Conservation (phyloP, 2,888 invertebrate genomes). For the Leucozona laternaria region DNA sequence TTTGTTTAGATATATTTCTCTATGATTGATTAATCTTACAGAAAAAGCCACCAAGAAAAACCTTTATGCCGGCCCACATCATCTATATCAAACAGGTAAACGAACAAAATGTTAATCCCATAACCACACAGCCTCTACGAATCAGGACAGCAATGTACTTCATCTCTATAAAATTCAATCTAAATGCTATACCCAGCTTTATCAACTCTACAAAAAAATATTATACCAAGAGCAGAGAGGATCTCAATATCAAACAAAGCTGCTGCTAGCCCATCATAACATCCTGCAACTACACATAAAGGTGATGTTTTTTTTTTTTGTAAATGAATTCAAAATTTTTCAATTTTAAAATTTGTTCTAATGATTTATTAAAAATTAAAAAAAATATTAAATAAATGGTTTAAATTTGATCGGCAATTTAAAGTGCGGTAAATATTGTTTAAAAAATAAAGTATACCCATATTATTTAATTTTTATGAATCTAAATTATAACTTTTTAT, state of each 20-base stretch:
- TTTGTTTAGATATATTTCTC: conserved; percentile 49
- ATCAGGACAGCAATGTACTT: conserved; percentile 43
- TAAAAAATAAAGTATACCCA: not conserved
- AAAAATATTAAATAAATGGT: conserved; percentile 21
- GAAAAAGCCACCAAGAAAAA: conserved; percentile 53
- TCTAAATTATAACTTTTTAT: conserved; percentile 13
- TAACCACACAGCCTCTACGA: conserved; percentile 50
- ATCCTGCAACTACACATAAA: conserved; percentile 39
- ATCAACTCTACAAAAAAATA: conserved; percentile 10
- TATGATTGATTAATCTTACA: conserved; percentile 69
- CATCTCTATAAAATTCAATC: not conserved
- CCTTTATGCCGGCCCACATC: conserved; percentile 14
- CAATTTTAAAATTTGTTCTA: conserved; percentile 43
- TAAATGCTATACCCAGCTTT: not conserved
- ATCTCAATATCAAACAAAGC: conserved; percentile 36
- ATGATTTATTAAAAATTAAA: conserved; percentile 35
- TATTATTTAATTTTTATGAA: conserved; percentile 34
- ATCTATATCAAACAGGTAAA: conserved; percentile 62
- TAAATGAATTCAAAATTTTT: conserved; percentile 44
- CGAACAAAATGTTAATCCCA: conserved; percentile 62
- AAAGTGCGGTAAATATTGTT: conserved; percentile 1
- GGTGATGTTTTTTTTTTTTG: conserved; percentile 62
- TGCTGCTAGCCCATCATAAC: conserved; percentile 42
- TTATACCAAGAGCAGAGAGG: conserved; percentile 10
- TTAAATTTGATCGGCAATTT: conserved; percentile 1